Evolutionary conservation across 2,113 vertebrate species (phyloP), one percentile per base, ranked within the genome.

Genomic region (Oncorhynchus tshawytscha): DNA sequence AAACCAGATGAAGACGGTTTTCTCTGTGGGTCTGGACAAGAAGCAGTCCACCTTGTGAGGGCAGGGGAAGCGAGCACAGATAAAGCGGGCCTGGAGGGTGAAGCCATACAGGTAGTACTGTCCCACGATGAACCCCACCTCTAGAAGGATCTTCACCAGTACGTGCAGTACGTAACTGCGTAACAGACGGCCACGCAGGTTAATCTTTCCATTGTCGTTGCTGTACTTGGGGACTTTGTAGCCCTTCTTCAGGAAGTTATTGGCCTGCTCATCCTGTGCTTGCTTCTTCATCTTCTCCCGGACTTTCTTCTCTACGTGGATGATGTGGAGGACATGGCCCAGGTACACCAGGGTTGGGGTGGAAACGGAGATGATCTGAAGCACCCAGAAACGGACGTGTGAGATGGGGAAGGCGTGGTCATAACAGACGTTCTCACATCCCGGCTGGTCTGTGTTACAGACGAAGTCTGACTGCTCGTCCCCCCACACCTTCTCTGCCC

Each of bases 381-480:
- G 93, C 59, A 96, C 95, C 98, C 98, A 99, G 90, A 98, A 99
- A 88, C 97, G 96, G 20, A 97, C 93, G 77, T 99, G 97, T 1
- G 98, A 99, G 88, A 99, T 99, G 72, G 97, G 98, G 88, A 99
- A 99, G 78, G 96, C 97, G 4, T 90, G 79, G 91, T 99, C 97
- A 68, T 99, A 99, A 92, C 98, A 99, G 18, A 99, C 96, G 70
- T 99, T 99, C 90, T 96, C 95, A 0, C 98, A 99, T 68, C 98
- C 98, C 0, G 98, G 98, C 87, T 99, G 97, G 85, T 95, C 90
- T 0, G 96, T 99, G 95, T 99, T 99, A 90, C 98, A 99, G 1
- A 95, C 93, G 81, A 99, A 99, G 89, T 96, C 96, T 0, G 97
- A 96, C 84, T 99, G 97, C 84, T 99, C 98, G 0, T 99, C 98